Evolutionary conservation across 2,888 invertebrate genomes (phyloP).

Genomic region (Falcaria lacertinaria): DNA sequence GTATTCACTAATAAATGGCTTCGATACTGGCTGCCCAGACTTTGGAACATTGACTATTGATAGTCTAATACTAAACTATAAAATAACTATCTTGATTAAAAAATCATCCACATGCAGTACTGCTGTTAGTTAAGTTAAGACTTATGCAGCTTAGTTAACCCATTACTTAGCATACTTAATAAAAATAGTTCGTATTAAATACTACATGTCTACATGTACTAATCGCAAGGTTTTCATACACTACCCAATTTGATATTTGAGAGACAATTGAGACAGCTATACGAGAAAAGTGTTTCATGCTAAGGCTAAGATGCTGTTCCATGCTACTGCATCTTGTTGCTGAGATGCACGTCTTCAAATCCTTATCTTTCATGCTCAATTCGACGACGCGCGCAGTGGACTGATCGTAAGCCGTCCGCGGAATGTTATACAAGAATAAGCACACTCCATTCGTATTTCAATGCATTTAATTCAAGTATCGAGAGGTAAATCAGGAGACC

Average conservation of each 20-base stretch:
- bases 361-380: background rate
- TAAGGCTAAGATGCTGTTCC: background rate
- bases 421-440: background rate
- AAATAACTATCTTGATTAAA: no score
- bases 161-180: no score
- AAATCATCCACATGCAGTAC: no score
- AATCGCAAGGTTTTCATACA: no score
- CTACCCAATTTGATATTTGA: no score
- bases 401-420: background rate
- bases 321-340: background rate
- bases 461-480: background rate
- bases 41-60: background rate
- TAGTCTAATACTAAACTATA: background rate
- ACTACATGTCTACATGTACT: no score
- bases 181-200: no score
- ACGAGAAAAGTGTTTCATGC: background rate
- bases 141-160: no score
- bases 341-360: background rate
- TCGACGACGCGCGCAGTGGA: background rate
- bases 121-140: no score
- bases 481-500: background rate
- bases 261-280: background rate
- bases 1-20: conserved; percentile 16
- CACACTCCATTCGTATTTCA: background rate
- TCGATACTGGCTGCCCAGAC: background rate